These are phyloP conservation scores for Odocoileus virginianus DNA, from an alignment of 2,113 vertebrate species.

Conservation along the genomic window DNA sequence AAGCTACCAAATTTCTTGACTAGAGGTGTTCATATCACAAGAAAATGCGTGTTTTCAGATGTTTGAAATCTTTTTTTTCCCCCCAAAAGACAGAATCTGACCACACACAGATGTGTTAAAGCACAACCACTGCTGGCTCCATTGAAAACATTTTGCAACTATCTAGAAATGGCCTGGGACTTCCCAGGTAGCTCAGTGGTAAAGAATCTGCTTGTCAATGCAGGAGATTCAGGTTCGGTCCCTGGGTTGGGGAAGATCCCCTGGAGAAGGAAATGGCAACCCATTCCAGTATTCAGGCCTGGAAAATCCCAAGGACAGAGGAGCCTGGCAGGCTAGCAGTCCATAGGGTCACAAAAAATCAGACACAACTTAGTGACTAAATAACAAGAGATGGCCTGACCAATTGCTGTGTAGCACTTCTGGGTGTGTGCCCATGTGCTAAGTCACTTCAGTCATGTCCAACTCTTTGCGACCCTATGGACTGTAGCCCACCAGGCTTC, in stretches of 20 bases:
- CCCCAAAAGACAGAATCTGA: neutral
- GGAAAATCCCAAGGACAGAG: neutral
- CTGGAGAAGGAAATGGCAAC: neutral
- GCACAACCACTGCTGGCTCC: neutral
- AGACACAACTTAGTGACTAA: neutral
- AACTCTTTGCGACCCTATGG: neutral
- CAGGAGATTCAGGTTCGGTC: neutral
- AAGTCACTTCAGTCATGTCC: neutral
- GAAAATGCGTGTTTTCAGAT: neutral
- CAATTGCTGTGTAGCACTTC: neutral
- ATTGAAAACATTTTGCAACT: neutral
- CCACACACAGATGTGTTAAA: neutral
- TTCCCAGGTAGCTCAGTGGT: neutral
- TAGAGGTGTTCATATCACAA: neutral
- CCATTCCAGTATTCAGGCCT: neutral
- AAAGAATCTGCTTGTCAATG: neutral
- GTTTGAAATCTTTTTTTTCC: neutral
- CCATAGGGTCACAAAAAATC: neutral
- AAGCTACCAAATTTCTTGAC: neutral
- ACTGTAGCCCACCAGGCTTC: neutral
- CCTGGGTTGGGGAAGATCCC: neutral
- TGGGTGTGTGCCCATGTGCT: neutral
- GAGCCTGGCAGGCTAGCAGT: neutral
- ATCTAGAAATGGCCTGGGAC: neutral
- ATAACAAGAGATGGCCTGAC: neutral